Evolutionary conservation across 2,888 invertebrate species (phyloP), one percentile per base, ranked within the genome.

Genomic region (Axea sp.): DNA sequence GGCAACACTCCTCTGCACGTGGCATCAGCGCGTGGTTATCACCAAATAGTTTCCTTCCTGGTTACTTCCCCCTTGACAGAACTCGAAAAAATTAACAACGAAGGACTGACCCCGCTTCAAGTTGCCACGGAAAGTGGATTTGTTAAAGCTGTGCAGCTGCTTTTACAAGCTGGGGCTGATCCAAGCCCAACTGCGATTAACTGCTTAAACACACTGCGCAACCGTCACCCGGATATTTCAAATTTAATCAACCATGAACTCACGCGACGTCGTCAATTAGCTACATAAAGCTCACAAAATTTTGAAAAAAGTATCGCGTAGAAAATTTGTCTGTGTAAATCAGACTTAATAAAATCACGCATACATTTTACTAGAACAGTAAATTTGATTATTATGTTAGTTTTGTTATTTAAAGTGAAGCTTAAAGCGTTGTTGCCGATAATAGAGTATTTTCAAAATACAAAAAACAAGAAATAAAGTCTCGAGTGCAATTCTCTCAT

Each of bases 61-160:
- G 80, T 87, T n/a, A 83, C 81, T 0, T 82, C 81, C 4, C 81
- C 82, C 0, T 76, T 84, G n/a, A 82, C 85, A 0, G 83, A 86
- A 26, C 74, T 88, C 24, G 85, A 86, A 43, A 82, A 83, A 26
- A 73, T 79, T 1, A 88, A 88, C 64, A 67, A 80, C 5, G 84
- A 86, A 2, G 86, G 86, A 0, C 74, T 84, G 31, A 87, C 86
- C 0, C 81, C 87, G 0, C 79, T 87, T 1, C 86, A 87, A 68
- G 83, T 87, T 1, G 87, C 87, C n/a, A 85, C 87, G 4, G 87
- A 87, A 57, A 87, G 87, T 62, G 86, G 87, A 5, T 87, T 87
- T 43, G 81, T 83, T 7, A 79, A 82, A 11, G 84, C 87, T 4
- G 87, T 87, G 7, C 77, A 31, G 43, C 64, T 83, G 22, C 47